Base-by-base conservation (phyloP, 2,797 vertebrate genomes). In the Chromobotia macracanthus region DNA sequence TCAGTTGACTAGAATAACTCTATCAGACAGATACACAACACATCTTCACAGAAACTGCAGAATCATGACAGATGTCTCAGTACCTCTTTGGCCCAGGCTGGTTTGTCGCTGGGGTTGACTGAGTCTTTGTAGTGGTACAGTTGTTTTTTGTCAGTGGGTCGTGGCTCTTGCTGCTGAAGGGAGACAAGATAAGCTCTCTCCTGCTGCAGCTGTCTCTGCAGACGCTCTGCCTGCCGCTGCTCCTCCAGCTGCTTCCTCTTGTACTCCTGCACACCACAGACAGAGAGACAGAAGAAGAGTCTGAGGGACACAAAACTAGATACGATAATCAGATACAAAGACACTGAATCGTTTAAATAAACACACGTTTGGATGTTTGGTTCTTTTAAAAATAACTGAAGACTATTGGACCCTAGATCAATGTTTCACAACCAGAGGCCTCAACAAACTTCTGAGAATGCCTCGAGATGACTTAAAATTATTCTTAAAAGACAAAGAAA, bases 121-220 rank as follows among this genome's bases (percentile, higher is more conserved):
- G 96, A 95, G 87, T 99, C 97, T 72, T 99, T 99, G 92, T 98
- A 99, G 90, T 99, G 97, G 90, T 99, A 99, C 48, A 99, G 94
- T 35, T 95, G 95, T 83, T 97, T 99, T 92, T 98, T 99, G 87
- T 99, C 97, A 16, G 95, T 93, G 23, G 96, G 94, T 44, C 95
- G 91, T 51, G 95, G 91, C 16, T 96, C 88, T 84, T 93, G 94
- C 80, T 98, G 97, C 88, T 98, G 97, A 66, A 98, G 93, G 1
- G 97, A 99, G 44, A 98, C 97, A 89, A 99, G 92, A 86, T 96
- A 98, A 53, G 97, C 97, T 10, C 96, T 83, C 85, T 99, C 97
- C 89, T 99, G 97, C 88, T 99, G 97, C 50, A 99, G 92, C 89
- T 98, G 97, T 81, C 97, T 91, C 92, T 99, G 97, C 77, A 99